Evolutionary conservation across 2,113 vertebrate species (phyloP).

Genomic region (Callionymus lyra): DNA sequence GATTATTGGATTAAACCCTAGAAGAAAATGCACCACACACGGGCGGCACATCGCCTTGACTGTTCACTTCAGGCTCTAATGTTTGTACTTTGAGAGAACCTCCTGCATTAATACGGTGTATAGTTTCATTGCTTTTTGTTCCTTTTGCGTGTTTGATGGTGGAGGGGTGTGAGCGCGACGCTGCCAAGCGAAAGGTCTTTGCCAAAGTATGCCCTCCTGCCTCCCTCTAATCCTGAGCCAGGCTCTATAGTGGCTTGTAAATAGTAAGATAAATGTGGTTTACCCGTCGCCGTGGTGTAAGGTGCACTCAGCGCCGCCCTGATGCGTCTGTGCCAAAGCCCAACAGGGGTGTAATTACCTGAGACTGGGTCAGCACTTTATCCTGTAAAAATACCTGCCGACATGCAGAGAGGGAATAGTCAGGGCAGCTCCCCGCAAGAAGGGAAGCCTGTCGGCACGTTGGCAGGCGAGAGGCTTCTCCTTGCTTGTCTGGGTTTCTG

Average conservation of each 20-base stretch:
- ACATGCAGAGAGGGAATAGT: conserved; percentile 39
- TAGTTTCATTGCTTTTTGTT: conserved; percentile 29
- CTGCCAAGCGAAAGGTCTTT: conserved; percentile 39
- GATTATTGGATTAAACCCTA: conserved; percentile 49
- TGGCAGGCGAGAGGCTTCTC: conserved; percentile 14
- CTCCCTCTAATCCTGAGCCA: conserved; percentile 37
- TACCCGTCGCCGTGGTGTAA: conserved; percentile 48
- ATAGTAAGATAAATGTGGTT: conserved; percentile 59
- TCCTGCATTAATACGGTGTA: conserved; percentile 35
- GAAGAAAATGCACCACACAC: conserved; percentile 45
- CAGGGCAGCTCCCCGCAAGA: conserved; percentile 29
- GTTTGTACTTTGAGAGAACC: conserved; percentile 13
- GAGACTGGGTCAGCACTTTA: conserved; percentile 65
- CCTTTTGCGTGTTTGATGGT: conserved; percentile 23
- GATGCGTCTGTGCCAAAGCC: conserved; percentile 58
- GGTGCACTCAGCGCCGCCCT: conserved; percentile 51
- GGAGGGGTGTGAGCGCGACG: conserved; percentile 26
- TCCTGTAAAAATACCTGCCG: conserved; percentile 60
- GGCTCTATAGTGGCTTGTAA: conserved; percentile 42
- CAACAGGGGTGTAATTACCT: conserved; percentile 64
- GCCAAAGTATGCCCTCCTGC: conserved; percentile 51
- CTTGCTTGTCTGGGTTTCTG: conserved; percentile 9
- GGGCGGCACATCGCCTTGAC: conserved; percentile 24
- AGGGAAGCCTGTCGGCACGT: conserved; percentile 44
- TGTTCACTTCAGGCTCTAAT: no score